Base-by-base conservation (phyloP, 2,113 vertebrate species). In the Castor canadensis region DNA sequence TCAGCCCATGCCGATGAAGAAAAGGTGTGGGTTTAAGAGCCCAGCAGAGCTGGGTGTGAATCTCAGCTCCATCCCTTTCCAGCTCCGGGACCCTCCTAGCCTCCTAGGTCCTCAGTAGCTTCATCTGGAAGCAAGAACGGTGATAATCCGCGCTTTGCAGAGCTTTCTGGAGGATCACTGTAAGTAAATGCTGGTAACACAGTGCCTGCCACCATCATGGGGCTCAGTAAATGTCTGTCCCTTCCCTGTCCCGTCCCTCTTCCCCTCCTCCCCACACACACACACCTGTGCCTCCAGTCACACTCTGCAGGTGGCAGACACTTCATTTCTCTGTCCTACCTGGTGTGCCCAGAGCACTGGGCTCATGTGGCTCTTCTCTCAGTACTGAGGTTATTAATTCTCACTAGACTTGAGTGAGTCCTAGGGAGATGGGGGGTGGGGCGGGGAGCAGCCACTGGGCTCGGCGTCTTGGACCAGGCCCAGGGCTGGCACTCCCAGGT, bases 131-230 rank as follows among this genome's bases (percentile, higher is more conserved):
- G 47, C 26, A 56, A 5, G 1, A 6, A 2, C 2, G 10, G 12
- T 60, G 24, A 9, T n/a, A 38, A 7, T 43, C 9, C 38, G 52
- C 32, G 5, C 20, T 56, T 17, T 28, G 43, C 40, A 11, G 49
- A 52, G 81, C 13, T 52, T 81, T 93, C 11, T 13, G 43, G 35
- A 73, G 30, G 45, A 56, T n/a, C 17, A 5, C 24, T 16, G 5
- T 6, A 66, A 52, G 52, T 45, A 3, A 22, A 45, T 0, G 0
- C 45, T 19, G 5, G 0, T 30, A 8, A 38, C n/a, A 1, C 81
- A 4, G 3, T 4, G 66, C 28, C 56, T 45, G 2, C 20, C 2
- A 3, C 28, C 9, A 5, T 47, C n/a, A 6, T 5, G 3, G 22
- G 64, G 45, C 76, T 58, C 49, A 20, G 0, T 22, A 24, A 47